Base-by-base conservation (phyloP, 1,140 invertebrate genomes). In the Zaprionus inermis region DNA sequence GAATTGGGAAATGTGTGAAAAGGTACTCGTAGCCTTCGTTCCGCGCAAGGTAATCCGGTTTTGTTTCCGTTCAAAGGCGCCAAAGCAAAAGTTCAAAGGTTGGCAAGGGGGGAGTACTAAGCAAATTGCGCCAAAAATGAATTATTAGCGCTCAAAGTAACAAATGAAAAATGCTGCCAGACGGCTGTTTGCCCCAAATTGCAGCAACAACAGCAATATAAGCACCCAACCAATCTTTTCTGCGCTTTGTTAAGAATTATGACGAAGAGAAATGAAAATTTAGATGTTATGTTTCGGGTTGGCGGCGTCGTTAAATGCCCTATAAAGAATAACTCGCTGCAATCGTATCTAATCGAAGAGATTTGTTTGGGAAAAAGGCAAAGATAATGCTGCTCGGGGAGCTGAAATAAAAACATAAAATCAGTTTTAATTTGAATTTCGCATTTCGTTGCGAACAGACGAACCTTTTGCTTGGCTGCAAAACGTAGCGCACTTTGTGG, bases 91-190 rank as follows among this genome's bases (percentile, higher is more conserved):
- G 54, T 64, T 52, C 64, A 75, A 71, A 70, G 67, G 38, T 60
- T 30, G 64, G 34, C 14, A 20, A 32, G 14, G 49, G 7, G 14
- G 36, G 34, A 14, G 44, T 54, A 32, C 79, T 77, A 82, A 88
- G 83, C 77, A 89, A 88, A 89, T 83, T 88, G 80, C 68, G 79
- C 84, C 56, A 78, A 88, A 83, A 83, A 88, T 88, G 83, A 88
- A 88, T 89, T 88, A 88, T 88, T 88, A 83, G 76, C 79, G 79
- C 77, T 88, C 70, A 69, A 83, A 76, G 56, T 65, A 69, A 34
- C 51, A 79, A 69, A 76, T 61, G 68, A 71, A 76, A 72, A 76
- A 86, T 79, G 79, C 79, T 86, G 66, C 72, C 79, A 79, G 79
- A 58, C 79, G 70, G 55, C 72, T 32, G 76, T 86, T 86, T 79